These are phyloP conservation scores for Nestor notabilis DNA, from an alignment of 2,113 vertebrate genomes.

Conservation along the genomic window DNA sequence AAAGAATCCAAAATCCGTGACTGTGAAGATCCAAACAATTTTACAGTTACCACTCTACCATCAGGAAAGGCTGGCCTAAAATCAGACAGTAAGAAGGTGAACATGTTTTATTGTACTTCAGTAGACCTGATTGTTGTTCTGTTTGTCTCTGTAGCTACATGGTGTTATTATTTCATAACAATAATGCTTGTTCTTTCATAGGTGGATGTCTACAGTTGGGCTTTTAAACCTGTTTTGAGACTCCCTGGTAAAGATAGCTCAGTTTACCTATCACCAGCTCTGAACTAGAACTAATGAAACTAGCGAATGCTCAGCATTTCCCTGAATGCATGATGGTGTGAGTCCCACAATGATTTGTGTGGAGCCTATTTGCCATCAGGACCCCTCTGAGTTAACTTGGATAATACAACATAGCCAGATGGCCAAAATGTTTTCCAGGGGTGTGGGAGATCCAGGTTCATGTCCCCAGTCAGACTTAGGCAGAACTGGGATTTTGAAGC, in stretches of 20 bases:
- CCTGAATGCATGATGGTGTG: neutral
- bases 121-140: neutral
- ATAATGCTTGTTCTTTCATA: neutral
- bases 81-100: slow-evolving; percentile 74
- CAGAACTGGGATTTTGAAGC: neutral
- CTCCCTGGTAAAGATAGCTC: neutral
- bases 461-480: neutral
- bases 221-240: neutral
- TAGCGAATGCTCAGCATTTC: neutral
- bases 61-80: slow-evolving; percentile 74
- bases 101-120: neutral
- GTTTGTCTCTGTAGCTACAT: neutral
- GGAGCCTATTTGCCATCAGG: neutral
- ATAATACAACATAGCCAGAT: neutral
- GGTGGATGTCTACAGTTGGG: neutral
- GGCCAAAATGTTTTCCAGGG: neutral
- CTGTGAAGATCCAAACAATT: slow-evolving; percentile 90
- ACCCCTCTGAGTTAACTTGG: neutral
- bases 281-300: neutral
- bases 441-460: neutral
- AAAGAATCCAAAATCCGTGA: slow-evolving; percentile 96
- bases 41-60: slow-evolving; percentile 82
- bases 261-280: neutral
- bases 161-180: neutral
- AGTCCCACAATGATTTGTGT: neutral